phyloP scores from a whole-genome alignment of 2,113 vertebrate species.

The Podarcis raffonei region DNA sequence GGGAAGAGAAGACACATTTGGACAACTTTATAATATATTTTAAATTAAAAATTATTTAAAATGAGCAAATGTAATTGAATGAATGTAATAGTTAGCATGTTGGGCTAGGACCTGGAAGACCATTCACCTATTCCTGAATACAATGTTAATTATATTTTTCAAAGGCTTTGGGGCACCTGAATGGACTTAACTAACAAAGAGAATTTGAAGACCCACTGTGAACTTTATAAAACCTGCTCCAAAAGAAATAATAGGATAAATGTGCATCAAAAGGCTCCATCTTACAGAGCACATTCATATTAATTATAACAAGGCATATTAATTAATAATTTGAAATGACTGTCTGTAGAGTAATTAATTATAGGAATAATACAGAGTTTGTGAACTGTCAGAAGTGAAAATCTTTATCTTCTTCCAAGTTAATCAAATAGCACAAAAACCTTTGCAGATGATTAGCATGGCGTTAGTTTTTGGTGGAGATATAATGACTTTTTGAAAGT shows the following conservation, averaged over 20 bases:
- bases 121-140: background rate
- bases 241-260: background rate
- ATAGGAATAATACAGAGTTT: background rate
- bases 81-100: no score
- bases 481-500: background rate
- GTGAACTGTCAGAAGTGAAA: background rate
- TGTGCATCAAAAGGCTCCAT: background rate
- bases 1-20: no score
- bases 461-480: background rate
- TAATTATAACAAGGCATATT: background rate
- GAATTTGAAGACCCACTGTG: background rate
- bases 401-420: background rate
- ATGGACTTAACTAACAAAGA: background rate
- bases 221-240: background rate
- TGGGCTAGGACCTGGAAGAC: background rate
- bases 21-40: no score
- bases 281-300: background rate
- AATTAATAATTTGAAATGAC: background rate
- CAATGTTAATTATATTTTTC: slow-evolving; percentile 5
- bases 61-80: no score
- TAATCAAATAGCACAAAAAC: background rate
- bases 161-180: background rate
- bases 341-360: background rate
- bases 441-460: background rate
- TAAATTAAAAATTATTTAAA: no score